phyloP scores from a whole-genome alignment of 2,797 vertebrate genomes.

The Ctenopoma kingsleyae region DNA sequence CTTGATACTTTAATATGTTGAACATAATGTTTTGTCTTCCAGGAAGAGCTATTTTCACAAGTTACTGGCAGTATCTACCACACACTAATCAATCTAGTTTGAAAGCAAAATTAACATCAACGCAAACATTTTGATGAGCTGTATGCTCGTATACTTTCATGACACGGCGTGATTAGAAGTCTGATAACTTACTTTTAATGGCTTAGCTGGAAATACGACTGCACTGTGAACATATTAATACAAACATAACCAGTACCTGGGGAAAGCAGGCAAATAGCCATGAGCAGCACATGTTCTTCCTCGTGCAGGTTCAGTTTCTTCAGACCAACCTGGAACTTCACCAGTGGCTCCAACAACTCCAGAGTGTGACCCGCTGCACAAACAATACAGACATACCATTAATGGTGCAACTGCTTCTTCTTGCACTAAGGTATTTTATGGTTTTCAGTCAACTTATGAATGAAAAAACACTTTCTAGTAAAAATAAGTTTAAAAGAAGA shows the following conservation, averaged over 20 bases:
- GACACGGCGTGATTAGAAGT: constrained; percentile 1
- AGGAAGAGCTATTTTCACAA: constrained; percentile 13
- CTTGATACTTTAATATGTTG: not conserved
- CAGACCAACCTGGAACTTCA: constrained; percentile 97
- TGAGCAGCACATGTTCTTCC: constrained; percentile 96
- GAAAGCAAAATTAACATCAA: constrained; percentile 3
- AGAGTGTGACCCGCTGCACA: constrained; percentile 92
- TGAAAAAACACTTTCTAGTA: constrained; percentile 22
- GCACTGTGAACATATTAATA: not conserved
- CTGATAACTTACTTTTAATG: constrained; percentile 2
- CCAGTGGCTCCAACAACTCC: constrained; percentile 94
- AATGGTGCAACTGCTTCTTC: not conserved
- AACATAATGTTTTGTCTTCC: constrained; percentile 1
- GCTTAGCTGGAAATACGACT: constrained; percentile 25
- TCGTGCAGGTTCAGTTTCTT: constrained; percentile 96
- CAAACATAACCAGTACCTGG: constrained; percentile 81
- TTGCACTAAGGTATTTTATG: not conserved
- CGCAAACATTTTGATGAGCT: not conserved
- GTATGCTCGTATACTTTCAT: not conserved
- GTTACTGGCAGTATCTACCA: constrained; percentile 16
- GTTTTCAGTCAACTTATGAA: constrained; percentile 19
- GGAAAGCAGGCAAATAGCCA: constrained; percentile 98
- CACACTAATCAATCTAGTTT: constrained; percentile 23
- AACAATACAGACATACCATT: constrained; percentile 16
- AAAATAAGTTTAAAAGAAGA: not conserved